Evolutionary conservation across 2,888 invertebrate genomes (phyloP).

Genomic region (Plemyria rubiginata): DNA sequence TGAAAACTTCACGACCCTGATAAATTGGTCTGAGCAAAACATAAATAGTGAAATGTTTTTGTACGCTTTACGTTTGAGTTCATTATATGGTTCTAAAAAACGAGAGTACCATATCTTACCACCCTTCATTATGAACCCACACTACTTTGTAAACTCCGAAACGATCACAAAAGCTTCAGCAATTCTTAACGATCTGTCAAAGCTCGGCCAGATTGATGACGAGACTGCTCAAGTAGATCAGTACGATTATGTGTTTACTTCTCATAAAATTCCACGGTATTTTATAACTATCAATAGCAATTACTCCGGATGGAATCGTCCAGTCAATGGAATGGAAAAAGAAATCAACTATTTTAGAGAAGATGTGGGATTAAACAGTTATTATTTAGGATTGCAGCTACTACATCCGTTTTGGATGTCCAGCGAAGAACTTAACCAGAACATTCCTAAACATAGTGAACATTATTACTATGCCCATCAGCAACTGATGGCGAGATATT

Average conservation of each 20-base stretch:
- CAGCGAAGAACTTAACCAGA: conserved; percentile 68
- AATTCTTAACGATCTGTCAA: conserved; percentile 52
- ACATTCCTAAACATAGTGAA: conserved; percentile 68
- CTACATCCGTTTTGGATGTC: conserved; percentile 86
- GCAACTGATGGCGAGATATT: conserved; percentile 67
- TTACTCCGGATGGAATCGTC: conserved; percentile 81
- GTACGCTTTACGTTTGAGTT: conserved; percentile 74
- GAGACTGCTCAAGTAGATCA: conserved; percentile 52
- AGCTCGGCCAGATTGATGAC: conserved; percentile 38
- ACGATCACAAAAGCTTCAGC: conserved; percentile 68
- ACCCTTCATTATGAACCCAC: conserved; percentile 77
- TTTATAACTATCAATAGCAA: conserved; percentile 66
- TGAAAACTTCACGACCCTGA: conserved; percentile 62
- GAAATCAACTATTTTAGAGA: conserved; percentile 86
- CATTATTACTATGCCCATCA: conserved; percentile 71
- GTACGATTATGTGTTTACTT: conserved; percentile 40
- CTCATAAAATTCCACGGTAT: conserved; percentile 36
- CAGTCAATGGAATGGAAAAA: conserved; percentile 74
- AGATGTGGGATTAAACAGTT: conserved; percentile 86
- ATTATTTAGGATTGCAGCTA: conserved; percentile 84
- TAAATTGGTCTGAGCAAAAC: conserved; percentile 66
- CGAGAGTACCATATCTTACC: conserved; percentile 57
- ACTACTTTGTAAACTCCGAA: conserved; percentile 71
- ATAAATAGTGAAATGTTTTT: conserved; percentile 80
- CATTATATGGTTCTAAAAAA: conserved; percentile 64